These are phyloP conservation scores for Callinectes sapidus DNA, from an alignment of 2,888 invertebrate species.

Conservation along the genomic window DNA sequence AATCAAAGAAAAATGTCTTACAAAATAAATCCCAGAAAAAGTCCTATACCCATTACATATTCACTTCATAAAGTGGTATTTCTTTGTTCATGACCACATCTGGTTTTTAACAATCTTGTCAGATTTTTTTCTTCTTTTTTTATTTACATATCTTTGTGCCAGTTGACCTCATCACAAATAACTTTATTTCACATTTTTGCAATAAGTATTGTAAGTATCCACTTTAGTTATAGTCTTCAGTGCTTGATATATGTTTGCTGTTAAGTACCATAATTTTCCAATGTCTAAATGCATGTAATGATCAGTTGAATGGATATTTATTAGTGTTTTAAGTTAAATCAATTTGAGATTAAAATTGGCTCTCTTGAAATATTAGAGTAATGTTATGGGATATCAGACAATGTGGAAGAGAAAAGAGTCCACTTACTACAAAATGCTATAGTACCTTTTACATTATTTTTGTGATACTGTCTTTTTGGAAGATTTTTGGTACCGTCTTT, in stretches of 20 bases:
- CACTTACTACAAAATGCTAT: not conserved
- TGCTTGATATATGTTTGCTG: not conserved
- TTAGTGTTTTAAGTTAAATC: not conserved
- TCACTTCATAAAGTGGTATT: not conserved
- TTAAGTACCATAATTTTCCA: not conserved
- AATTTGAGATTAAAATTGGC: not conserved
- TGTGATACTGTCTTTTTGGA: not conserved
- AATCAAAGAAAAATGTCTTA: not conserved
- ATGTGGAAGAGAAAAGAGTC: not conserved
- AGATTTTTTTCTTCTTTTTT: not conserved
- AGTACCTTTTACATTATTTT: not conserved
- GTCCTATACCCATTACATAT: not conserved
- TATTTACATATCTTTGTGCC: not conserved
- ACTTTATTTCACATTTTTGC: not conserved
- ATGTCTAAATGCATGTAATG: not conserved
- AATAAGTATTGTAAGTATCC: not conserved
- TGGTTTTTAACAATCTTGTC: not conserved
- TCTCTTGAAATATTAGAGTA: not conserved
- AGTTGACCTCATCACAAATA: conserved; percentile 4
- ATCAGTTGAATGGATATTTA: not conserved
- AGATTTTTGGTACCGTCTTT: not conserved
- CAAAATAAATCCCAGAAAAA: not conserved
- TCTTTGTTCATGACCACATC: not conserved
- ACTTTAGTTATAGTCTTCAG: not conserved
- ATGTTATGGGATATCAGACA: not conserved